These are phyloP conservation scores for Haliclona indistincta DNA, from an alignment of 37 sponge, comb jelly and placozoan species.

Conservation along the genomic window DNA sequence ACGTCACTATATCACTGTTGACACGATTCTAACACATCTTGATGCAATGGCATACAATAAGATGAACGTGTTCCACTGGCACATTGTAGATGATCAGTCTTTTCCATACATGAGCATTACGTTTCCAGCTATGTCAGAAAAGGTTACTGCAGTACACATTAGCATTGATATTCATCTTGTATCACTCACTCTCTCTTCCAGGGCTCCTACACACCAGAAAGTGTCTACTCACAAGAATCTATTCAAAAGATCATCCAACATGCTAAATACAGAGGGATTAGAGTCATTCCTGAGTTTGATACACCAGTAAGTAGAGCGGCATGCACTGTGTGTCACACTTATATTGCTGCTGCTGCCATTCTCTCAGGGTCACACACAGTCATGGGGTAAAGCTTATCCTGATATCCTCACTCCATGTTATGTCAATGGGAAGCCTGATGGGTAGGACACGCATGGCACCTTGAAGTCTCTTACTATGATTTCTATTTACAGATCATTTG, in stretches of 20 bases:
- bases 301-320: constrained; percentile 76
- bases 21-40: constrained; percentile 57
- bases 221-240: constrained; percentile 77
- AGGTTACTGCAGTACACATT: constrained; percentile 34
- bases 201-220: constrained; percentile 77
- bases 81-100: constrained; percentile 94
- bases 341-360: background rate
- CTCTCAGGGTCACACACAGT: constrained; percentile 80
- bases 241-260: constrained; percentile 69
- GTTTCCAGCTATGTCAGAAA: constrained; percentile 70
- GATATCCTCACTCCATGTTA: constrained; percentile 82
- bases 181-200: background rate
- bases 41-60: constrained; percentile 89
- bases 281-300: constrained; percentile 94
- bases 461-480: too few species aligned
- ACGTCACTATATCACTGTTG: constrained; percentile 79
- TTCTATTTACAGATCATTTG: constrained; percentile 59
- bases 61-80: constrained; percentile 96
- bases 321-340: too few species aligned
- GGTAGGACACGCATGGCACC: constrained; percentile 32
- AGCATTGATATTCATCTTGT: background rate
- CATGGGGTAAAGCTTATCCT: constrained; percentile 80
- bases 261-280: constrained; percentile 84
- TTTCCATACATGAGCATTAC: constrained; percentile 79
- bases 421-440: constrained; percentile 40